A percentile compares a stretch with the other conserved stretches of the same genome.
phyloP scores from a whole-genome alignment of 2,797 vertebrate species.

The Neosalanx taihuensis region DNA sequence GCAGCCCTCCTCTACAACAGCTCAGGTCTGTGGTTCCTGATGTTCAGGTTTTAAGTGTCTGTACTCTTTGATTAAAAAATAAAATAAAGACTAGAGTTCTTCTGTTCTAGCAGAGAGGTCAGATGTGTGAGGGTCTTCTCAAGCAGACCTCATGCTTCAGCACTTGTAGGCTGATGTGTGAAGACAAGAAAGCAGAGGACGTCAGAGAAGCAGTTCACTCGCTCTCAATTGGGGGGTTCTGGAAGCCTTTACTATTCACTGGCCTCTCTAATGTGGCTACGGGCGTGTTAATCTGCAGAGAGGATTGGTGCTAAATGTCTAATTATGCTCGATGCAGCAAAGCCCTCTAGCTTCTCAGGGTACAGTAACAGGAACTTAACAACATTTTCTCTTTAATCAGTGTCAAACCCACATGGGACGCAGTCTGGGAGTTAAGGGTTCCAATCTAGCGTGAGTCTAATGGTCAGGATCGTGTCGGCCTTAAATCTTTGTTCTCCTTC shows the following conservation, averaged over 20 bases:
- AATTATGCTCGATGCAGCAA: constrained; percentile 61
- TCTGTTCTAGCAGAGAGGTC: not conserved
- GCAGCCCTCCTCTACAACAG: not conserved
- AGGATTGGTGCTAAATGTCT: constrained; percentile 70
- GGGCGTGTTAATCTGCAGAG: constrained; percentile 68
- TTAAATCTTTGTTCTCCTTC: constrained; percentile 50
- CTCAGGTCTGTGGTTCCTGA: too few relatives aligned
- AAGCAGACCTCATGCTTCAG: constrained; percentile 38
- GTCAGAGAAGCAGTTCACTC: constrained; percentile 36
- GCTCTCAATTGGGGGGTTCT: constrained; percentile 48
- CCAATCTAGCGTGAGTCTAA: constrained; percentile 28
- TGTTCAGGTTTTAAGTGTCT: not conserved
- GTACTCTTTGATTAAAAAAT: not conserved
- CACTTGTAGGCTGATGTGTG: constrained; percentile 34
- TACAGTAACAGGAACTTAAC: constrained; percentile 61
- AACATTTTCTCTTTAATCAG: constrained; percentile 71
- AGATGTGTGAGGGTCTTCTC: constrained; percentile 10
- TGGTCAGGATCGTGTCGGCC: constrained; percentile 16
- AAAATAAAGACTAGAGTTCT: not conserved
- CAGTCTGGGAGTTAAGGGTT: constrained; percentile 45
- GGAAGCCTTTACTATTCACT: constrained; percentile 60
- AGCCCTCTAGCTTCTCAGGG: constrained; percentile 66
- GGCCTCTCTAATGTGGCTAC: constrained; percentile 65
- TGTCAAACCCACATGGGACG: constrained; percentile 57
- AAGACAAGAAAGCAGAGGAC: constrained; percentile 35